phyloP scores from a whole-genome alignment of 2,888 invertebrate species.

The Heliconius ethilla region DNA sequence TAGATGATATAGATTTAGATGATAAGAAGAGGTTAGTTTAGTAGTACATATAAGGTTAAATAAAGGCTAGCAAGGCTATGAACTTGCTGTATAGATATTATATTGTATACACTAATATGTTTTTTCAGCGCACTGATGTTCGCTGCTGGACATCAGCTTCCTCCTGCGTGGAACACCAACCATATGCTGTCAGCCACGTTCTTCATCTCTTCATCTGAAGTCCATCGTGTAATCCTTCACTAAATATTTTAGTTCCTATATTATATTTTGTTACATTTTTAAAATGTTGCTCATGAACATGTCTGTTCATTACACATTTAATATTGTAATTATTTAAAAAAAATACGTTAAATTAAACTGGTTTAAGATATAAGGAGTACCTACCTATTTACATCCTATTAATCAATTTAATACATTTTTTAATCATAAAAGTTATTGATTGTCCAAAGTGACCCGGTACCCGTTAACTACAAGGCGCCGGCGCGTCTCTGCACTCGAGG shows the following conservation, averaged over 20 bases:
- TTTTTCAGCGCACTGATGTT: not conserved
- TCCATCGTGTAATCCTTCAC: not conserved
- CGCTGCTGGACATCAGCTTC: not conserved
- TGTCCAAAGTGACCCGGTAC: constrained; percentile 43
- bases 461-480: constrained; percentile 57
- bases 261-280: too few species aligned
- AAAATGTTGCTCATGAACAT: too few species aligned
- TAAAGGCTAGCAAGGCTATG: too few species aligned
- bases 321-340: too few species aligned
- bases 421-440: constrained; percentile 41
- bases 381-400: not conserved
- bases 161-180: not conserved
- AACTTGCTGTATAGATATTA: too few species aligned
- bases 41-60: too few species aligned
- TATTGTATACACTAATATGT: not conserved
- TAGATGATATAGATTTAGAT: too few species aligned
- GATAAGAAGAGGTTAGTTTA: too few species aligned
- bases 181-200: not conserved
- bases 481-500: constrained; percentile 60
- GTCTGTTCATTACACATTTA: too few species aligned
- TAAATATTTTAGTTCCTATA: too few species aligned
- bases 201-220: not conserved
- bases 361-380: not conserved
- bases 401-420: not conserved
- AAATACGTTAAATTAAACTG: not conserved